A percentile compares a stretch with the other conserved stretches of the same genome.
Conservation (phyloP, 2,797 vertebrate genomes). For the Brachyalestes nurse region DNA sequence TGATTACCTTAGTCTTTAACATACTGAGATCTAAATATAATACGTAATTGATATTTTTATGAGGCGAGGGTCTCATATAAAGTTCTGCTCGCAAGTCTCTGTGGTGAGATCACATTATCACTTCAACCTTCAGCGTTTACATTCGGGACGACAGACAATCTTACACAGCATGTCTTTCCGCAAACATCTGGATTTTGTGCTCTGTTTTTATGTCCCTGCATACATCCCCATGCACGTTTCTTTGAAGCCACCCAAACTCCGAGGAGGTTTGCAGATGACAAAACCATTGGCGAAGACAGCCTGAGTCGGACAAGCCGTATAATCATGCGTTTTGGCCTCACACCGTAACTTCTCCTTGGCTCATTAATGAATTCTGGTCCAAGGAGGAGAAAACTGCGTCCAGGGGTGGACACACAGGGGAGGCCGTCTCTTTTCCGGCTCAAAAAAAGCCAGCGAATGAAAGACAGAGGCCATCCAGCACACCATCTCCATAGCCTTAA, state of each 20-base stretch:
- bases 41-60: constrained; percentile 1
- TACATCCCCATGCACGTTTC: constrained; percentile 5
- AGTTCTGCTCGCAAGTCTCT: constrained; percentile 15
- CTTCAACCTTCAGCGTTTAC: constrained; percentile 7
- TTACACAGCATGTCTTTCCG: constrained; percentile 25
- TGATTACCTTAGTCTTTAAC: not conserved
- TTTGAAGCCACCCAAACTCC: constrained; percentile 37
- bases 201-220: constrained; percentile 21
- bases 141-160: constrained; percentile 19
- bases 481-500: not conserved
- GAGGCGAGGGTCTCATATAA: constrained; percentile 11
- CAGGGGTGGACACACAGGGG: constrained; percentile 6
- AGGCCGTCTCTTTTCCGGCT: constrained; percentile 8
- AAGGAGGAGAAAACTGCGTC: constrained; percentile 21
- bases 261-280: constrained; percentile 49
- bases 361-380: constrained; percentile 21
- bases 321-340: constrained; percentile 1
- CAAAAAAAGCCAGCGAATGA: constrained; percentile 8
- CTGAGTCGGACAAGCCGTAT: not conserved
- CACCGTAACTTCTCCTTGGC: constrained; percentile 12
- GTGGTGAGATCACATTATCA: constrained; percentile 27
- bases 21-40: constrained; percentile 2
- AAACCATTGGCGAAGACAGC: constrained; percentile 52
- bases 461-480: constrained; percentile 9
- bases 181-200: constrained; percentile 33